A percentile compares a stretch with the other conserved stretches of the same genome.
Evolutionary conservation across 2,113 vertebrate species (phyloP).

Genomic region (Agelaius tricolor): DNA sequence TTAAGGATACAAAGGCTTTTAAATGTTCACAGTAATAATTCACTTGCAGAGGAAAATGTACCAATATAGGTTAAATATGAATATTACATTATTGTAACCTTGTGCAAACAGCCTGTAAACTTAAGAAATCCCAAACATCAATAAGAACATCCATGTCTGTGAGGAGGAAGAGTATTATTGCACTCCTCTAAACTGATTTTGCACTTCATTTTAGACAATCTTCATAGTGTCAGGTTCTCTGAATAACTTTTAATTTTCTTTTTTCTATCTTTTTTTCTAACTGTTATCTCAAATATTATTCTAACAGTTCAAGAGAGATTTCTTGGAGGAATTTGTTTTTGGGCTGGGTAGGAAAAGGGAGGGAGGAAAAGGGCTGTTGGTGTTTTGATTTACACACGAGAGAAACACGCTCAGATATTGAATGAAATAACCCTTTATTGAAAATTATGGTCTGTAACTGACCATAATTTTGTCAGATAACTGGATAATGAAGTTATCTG

Average conservation of each 20-base stretch:
- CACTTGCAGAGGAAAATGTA: background rate
- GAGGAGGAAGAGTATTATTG: background rate
- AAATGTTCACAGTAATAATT: background rate
- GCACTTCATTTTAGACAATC: background rate
- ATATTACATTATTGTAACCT: background rate
- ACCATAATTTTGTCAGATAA: background rate
- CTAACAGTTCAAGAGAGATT: background rate
- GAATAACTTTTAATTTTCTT: background rate
- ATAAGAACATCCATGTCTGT: background rate
- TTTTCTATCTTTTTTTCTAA: background rate
- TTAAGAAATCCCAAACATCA: background rate
- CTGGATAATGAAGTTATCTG: background rate
- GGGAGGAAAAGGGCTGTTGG: fast-evolving
- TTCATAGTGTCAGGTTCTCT: background rate
- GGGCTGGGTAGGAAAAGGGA: fast-evolving
- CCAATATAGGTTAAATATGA: background rate
- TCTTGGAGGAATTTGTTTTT: background rate
- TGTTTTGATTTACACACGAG: background rate
- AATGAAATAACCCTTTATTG: background rate
- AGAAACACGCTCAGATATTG: background rate
- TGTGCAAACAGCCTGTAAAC: background rate
- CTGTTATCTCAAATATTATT: background rate
- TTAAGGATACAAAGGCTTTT: background rate
- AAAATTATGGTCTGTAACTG: background rate
- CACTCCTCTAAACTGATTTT: background rate